Percentiles rank a stretch among this genome's conserved stretches.
Conservation (phyloP, 2,888 invertebrate genomes). For the Drosophila aldrichi region DNA sequence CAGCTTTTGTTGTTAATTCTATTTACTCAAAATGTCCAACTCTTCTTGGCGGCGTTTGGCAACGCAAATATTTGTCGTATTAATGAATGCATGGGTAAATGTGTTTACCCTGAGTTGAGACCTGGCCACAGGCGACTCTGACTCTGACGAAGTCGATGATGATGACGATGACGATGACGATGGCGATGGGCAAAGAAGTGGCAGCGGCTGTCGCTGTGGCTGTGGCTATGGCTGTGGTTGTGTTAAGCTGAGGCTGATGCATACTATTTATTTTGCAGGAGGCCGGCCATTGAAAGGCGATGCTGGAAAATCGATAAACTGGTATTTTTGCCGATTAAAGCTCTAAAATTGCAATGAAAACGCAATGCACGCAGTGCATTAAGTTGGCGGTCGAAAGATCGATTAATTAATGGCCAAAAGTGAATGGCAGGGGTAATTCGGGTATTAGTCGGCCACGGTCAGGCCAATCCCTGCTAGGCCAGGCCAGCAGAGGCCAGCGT, state of each 20-base stretch:
- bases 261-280: constrained; percentile 54
- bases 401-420: constrained; percentile 13
- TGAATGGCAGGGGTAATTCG: constrained; percentile 1
- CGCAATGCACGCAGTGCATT: neutral
- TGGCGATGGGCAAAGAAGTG: too few species aligned
- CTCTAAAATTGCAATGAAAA: neutral
- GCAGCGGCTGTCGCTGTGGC: too few species aligned
- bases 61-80: constrained; percentile 72
- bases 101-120: constrained; percentile 68
- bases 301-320: constrained; percentile 62
- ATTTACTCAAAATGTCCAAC: constrained; percentile 73
- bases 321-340: constrained; percentile 32
- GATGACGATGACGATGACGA: neutral
- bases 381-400: neutral
- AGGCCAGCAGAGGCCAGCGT: neutral
- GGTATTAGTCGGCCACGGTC: neutral
- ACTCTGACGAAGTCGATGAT: neutral
- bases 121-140: constrained; percentile 34
- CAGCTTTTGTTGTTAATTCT: constrained; percentile 79
- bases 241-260: constrained; percentile 23
- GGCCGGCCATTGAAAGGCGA: constrained; percentile 55
- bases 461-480: neutral
- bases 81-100: constrained; percentile 79
- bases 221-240: neutral
- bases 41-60: constrained; percentile 58